These are phyloP conservation scores for Acyrthosiphon pisum DNA, from an alignment of 1,140 invertebrate genomes.

Conservation along the genomic window DNA sequence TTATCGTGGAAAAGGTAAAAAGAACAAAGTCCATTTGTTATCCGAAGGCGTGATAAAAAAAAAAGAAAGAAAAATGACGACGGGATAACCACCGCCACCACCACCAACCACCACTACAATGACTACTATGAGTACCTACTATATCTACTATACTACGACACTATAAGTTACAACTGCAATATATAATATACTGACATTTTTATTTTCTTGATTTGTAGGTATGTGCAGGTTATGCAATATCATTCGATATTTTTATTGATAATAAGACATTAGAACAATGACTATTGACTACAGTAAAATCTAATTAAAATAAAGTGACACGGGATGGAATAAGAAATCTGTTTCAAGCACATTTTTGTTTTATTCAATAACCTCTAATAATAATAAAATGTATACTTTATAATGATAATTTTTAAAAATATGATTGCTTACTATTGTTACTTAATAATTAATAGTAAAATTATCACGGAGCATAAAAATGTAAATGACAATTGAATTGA, in stretches of 20 bases:
- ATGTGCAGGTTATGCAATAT: not conserved
- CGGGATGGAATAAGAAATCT: not conserved
- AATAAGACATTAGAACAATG: not conserved
- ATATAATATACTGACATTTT: not conserved
- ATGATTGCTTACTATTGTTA: no score
- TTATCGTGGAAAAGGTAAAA: constrained; percentile 22
- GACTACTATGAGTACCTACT: not conserved
- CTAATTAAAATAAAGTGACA: not conserved
- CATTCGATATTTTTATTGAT: not conserved
- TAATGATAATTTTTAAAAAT: not conserved
- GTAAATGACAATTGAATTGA: no score
- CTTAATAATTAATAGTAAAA: no score
- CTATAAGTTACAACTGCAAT: not conserved
- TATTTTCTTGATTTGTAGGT: not conserved
- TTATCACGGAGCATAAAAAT: no score
- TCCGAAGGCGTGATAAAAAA: not conserved
- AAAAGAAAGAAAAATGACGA: not conserved
- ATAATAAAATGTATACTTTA: not conserved
- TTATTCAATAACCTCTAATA: not conserved
- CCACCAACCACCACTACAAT: no score
- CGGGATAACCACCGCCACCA: not conserved
- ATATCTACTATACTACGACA: not conserved
- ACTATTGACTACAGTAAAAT: not conserved
- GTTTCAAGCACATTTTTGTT: not conserved
- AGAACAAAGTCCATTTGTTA: constrained; percentile 35